Evolutionary conservation across 1,140 invertebrate species (phyloP), one percentile per base, ranked within the genome.

Genomic region (Diploscapter pachys): DNA sequence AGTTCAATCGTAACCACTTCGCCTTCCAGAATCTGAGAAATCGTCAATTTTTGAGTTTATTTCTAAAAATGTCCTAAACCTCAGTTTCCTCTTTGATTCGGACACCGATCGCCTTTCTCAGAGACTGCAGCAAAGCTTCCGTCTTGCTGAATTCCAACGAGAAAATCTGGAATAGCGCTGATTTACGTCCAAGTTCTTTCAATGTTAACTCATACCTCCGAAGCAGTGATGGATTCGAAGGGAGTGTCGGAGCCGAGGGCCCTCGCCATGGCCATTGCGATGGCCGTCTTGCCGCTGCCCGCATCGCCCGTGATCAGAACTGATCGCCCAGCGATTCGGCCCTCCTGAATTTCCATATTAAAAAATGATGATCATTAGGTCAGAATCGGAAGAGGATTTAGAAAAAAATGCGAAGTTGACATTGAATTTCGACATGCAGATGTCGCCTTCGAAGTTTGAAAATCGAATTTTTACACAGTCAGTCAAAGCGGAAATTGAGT

Each of bases 131-230:
- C 0, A 99, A 86, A 5, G 95, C 95, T 88, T 99, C 97, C 0
- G 96, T 98, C 88, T 99, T 99, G 84, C 94, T 94, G 93, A 99
- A 97, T 87, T 99, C 96, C 74, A 99, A 86, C 0, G 95, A 98
- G 86, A 95, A 99, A 72, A 99, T 96, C 69, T 78, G 52, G 6
- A 63, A 74, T 4, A 57, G 57, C 54, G 11, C 54, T 13, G 48
- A 3, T 4, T n/a, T 61, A 50, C 63, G 48, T 56, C n/a, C 31
- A 31, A 31, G 31, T 31, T 31, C 31, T 31, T 31, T 31, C 31
- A 31, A 31, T 31, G 57, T 59, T 9, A 65, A 9, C 8, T 8
- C 8, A 48, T 50, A 72, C 81, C 88, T 99, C 96, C 49, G 94
- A 97, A 11, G 94, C 96, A 75, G 94, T 92, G 90, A 99, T 98